Evolutionary conservation across 2,888 invertebrate species (phyloP).

Genomic region (Netelia melanura): DNA sequence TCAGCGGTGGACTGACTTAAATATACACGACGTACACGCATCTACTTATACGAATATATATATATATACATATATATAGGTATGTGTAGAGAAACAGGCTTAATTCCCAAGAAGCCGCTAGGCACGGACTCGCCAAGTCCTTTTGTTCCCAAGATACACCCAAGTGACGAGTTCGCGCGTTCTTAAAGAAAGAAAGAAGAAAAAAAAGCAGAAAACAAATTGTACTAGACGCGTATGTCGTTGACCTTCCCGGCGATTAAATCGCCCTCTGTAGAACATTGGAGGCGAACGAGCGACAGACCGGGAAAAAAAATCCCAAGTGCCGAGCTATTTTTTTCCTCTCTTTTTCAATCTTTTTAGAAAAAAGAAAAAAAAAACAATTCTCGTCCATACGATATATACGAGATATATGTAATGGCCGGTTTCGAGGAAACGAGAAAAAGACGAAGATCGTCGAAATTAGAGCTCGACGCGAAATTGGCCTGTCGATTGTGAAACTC

Average conservation of each 20-base stretch:
- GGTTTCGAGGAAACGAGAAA: conserved; percentile 16
- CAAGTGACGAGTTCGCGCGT: conserved; percentile 8
- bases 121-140: conserved; percentile 25
- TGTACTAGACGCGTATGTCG: conserved; percentile 48
- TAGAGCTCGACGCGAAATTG: conserved; percentile 53
- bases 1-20: conserved; percentile 11
- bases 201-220: neutral
- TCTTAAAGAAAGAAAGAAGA: neutral
- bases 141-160: conserved; percentile 3
- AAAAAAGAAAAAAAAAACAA: conserved; percentile 14
- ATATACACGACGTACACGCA: neutral
- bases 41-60: neutral
- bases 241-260: conserved; percentile 64
- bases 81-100: neutral
- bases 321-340: neutral
- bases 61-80: neutral
- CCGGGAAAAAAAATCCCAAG: neutral
- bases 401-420: conserved; percentile 34
- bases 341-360: neutral
- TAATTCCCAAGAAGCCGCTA: conserved; percentile 18
- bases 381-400: conserved; percentile 4
- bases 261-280: conserved; percentile 42
- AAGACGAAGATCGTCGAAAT: conserved; percentile 36
- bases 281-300: conserved; percentile 18
- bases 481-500: conserved; percentile 50